phyloP scores from a whole-genome alignment of 2,797 vertebrate genomes.

The Sebastolobus alascanus region DNA sequence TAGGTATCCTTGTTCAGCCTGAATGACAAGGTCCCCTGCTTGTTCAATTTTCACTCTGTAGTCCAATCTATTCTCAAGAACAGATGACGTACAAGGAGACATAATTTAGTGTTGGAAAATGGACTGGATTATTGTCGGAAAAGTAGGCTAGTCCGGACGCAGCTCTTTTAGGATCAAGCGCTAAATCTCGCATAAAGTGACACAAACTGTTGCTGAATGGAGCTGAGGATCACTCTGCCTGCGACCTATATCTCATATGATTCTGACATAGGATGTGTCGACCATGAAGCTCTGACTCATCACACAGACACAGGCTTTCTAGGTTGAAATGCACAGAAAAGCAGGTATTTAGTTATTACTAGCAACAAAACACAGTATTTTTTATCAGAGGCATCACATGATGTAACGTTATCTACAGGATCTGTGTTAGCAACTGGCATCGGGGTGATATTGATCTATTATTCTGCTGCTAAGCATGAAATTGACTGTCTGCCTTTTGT shows the following conservation, averaged over 20 bases:
- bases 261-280: slow-evolving; percentile 64
- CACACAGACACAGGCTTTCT: slow-evolving; percentile 49
- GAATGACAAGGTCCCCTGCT: slow-evolving; percentile 9
- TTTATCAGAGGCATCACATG: slow-evolving; percentile 43
- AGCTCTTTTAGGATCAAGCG: slow-evolving; percentile 22
- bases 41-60: slow-evolving; percentile 14
- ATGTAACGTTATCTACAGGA: slow-evolving; percentile 36
- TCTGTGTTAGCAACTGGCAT: slow-evolving; percentile 27
- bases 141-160: not conserved
- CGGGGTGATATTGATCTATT: slow-evolving; percentile 58
- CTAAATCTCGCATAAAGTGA: slow-evolving; percentile 48
- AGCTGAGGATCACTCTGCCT: slow-evolving; percentile 51
- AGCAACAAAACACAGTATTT: slow-evolving; percentile 5
- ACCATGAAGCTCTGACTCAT: slow-evolving; percentile 77
- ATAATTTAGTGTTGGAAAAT: not conserved
- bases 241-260: slow-evolving; percentile 73
- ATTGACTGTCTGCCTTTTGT: slow-evolving; percentile 57
- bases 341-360: slow-evolving; percentile 25
- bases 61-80: slow-evolving; percentile 10
- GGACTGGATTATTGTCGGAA: slow-evolving; percentile 2
- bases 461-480: slow-evolving; percentile 49
- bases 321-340: slow-evolving; percentile 44
- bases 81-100: not conserved
- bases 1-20: not conserved
- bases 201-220: slow-evolving; percentile 27